phyloP scores from a whole-genome alignment of 2,113 vertebrate genomes.

The Poeciliopsis retropinna region DNA sequence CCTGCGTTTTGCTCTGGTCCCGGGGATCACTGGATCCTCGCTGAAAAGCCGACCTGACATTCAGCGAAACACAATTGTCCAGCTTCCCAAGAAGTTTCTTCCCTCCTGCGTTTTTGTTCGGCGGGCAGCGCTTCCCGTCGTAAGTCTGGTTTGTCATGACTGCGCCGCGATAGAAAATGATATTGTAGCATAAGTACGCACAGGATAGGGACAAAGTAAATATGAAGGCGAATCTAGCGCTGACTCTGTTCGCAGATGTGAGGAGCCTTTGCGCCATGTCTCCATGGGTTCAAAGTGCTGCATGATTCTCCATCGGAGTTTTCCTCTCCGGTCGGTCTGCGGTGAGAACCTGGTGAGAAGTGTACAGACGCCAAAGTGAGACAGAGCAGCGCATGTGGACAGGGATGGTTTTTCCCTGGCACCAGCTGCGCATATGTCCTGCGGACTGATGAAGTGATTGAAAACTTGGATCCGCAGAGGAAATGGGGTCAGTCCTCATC shows the following conservation, averaged over 20 bases:
- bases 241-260: constrained; percentile 82
- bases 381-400: constrained; percentile 31
- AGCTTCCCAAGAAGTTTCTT: constrained; percentile 86
- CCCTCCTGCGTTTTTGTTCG: constrained; percentile 70
- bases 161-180: constrained; percentile 84
- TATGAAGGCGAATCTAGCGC: constrained; percentile 86
- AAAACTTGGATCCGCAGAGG: constrained; percentile 25
- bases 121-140: constrained; percentile 78
- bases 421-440: constrained; percentile 42
- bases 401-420: constrained; percentile 45
- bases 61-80: constrained; percentile 76
- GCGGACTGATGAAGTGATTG: constrained; percentile 33
- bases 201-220: constrained; percentile 88
- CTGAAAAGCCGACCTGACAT: constrained; percentile 51
- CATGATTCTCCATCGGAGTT: constrained; percentile 76
- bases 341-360: constrained; percentile 27
- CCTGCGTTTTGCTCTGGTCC: constrained; percentile 51
- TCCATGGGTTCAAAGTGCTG: constrained; percentile 84
- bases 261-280: constrained; percentile 91
- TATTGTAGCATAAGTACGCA: constrained; percentile 88
- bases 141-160: constrained; percentile 78
- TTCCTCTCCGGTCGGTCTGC: constrained; percentile 51
- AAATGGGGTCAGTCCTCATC: constrained; percentile 8
- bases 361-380: constrained; percentile 44
- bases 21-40: constrained; percentile 30